These are phyloP conservation scores for Protobothrops flavoviridis DNA, from an alignment of 2,113 vertebrate genomes.

Conservation along the genomic window DNA sequence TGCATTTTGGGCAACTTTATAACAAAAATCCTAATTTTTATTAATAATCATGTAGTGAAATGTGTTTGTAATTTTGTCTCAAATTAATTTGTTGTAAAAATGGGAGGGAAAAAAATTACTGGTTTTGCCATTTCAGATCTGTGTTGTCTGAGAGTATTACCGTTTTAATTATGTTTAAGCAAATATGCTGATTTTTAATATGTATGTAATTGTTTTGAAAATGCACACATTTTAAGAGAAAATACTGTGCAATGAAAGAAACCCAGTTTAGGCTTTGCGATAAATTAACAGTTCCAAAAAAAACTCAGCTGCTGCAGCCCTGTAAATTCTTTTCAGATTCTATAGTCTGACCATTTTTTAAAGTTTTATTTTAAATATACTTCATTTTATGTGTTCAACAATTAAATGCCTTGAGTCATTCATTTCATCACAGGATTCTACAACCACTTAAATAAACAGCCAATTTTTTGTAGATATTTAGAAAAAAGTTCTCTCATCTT, in stretches of 20 bases:
- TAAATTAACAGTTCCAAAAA: slow-evolving; percentile 85
- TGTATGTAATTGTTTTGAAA: slow-evolving; percentile 85
- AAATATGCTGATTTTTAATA: slow-evolving; percentile 85
- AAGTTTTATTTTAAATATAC: slow-evolving; percentile 85
- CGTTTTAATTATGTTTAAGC: slow-evolving; percentile 84
- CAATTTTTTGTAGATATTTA: slow-evolving; percentile 48
- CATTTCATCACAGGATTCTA: slow-evolving; percentile 72
- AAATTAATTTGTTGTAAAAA: slow-evolving; percentile 89
- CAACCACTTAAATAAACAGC: slow-evolving; percentile 57
- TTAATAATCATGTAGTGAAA: slow-evolving; percentile 92
- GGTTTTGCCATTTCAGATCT: slow-evolving; percentile 88
- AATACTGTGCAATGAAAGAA: slow-evolving; percentile 78
- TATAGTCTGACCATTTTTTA: slow-evolving; percentile 87
- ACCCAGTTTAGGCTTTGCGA: slow-evolving; percentile 76
- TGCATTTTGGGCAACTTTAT: slow-evolving; percentile 93
- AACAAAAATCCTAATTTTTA: slow-evolving; percentile 88
- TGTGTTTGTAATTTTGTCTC: slow-evolving; percentile 94
- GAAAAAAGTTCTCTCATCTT: slow-evolving; percentile 45
- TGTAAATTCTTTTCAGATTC: slow-evolving; percentile 90
- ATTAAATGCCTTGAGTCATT: slow-evolving; percentile 79
- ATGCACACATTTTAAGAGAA: slow-evolving; percentile 81
- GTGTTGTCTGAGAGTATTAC: slow-evolving; percentile 90
- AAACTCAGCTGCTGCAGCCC: slow-evolving; percentile 80
- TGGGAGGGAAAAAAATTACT: slow-evolving; percentile 75
- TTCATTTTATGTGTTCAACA: slow-evolving; percentile 98